A percentile compares a stretch with the other conserved stretches of the same genome.
Conservation (phyloP, 2,113 vertebrate species). For the Poicephalus meyeri region DNA sequence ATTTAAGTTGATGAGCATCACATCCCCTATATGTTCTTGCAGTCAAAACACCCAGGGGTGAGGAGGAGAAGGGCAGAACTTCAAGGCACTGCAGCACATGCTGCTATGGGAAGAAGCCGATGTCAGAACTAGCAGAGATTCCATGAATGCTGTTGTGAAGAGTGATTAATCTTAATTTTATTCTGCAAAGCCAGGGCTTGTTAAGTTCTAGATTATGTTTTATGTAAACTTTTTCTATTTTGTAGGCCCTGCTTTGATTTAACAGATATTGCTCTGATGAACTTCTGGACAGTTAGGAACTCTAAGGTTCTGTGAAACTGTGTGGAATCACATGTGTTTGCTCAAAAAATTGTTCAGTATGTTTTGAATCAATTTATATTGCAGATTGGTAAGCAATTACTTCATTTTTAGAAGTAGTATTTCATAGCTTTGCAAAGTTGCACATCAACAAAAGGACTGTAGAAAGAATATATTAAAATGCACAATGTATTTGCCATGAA, state of each 20-base stretch:
- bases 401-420: neutral
- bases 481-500: neutral
- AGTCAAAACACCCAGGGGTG: neutral
- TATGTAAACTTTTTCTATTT: neutral
- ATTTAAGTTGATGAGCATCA: neutral
- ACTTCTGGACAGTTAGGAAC: neutral
- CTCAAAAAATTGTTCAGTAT: neutral
- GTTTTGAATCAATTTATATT: constrained; percentile 8
- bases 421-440: neutral
- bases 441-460: neutral
- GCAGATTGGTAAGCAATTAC: neutral
- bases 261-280: neutral
- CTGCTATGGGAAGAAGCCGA: neutral
- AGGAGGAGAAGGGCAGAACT: neutral
- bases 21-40: neutral
- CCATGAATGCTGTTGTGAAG: neutral
- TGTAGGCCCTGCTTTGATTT: neutral
- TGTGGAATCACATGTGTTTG: neutral
- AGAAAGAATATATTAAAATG: constrained; percentile 35
- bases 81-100: neutral
- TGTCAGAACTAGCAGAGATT: neutral
- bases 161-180: neutral
- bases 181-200: neutral
- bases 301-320: neutral
- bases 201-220: neutral